Evolutionary conservation across 1,140 invertebrate genomes (phyloP).

Genomic region (Lepidostoma basale): DNA sequence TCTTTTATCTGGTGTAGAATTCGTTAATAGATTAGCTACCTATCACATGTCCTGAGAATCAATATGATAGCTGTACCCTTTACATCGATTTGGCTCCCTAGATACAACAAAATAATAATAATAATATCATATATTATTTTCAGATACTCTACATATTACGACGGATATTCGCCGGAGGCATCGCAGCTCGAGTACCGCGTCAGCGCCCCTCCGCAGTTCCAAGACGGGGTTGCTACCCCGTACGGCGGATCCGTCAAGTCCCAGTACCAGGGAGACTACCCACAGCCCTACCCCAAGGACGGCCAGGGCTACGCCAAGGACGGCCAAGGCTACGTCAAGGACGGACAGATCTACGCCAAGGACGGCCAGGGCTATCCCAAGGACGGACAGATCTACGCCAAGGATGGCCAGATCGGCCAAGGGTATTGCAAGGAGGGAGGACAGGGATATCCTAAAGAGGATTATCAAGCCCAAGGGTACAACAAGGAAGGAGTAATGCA

Average conservation of each 20-base stretch:
- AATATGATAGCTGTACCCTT: too few relatives aligned
- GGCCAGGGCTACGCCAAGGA: slow-evolving; percentile 42
- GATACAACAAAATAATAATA: too few relatives aligned
- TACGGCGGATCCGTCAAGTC: neutral
- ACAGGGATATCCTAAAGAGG: neutral
- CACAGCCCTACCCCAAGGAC: slow-evolving; percentile 46
- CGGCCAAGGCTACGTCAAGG: too few relatives aligned
- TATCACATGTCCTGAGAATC: too few relatives aligned
- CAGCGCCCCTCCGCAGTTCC: slow-evolving; percentile 58
- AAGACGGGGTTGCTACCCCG: slow-evolving; percentile 51
- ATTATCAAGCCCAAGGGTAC: neutral
- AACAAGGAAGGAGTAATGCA: neutral
- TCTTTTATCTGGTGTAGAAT: too few relatives aligned
- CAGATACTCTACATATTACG: slow-evolving; percentile 42
- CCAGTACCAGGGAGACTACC: slow-evolving; percentile 41
- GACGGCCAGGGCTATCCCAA: too few relatives aligned
- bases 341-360: too few relatives aligned
- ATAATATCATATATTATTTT: neutral
- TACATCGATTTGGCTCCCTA: too few relatives aligned
- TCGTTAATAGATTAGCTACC: too few relatives aligned
- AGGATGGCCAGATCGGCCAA: neutral
- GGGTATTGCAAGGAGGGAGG: neutral
- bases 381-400: too few relatives aligned
- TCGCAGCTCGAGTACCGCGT: slow-evolving; percentile 51
- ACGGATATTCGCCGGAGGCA: slow-evolving; percentile 37